phyloP scores from a whole-genome alignment of 2,113 vertebrate species.

The Ailurus styani region DNA sequence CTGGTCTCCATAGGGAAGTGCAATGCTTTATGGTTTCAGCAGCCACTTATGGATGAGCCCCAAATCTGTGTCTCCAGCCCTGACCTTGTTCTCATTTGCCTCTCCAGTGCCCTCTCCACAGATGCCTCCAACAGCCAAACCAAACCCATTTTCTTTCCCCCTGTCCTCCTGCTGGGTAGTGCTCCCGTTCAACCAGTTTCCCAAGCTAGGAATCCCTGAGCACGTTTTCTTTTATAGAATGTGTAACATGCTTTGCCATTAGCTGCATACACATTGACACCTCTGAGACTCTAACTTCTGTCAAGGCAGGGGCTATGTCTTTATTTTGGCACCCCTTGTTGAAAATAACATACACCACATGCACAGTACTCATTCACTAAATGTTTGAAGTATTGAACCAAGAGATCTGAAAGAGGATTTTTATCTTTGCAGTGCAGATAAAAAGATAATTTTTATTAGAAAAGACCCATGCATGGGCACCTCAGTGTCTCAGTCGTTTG shows the following conservation, averaged over 20 bases:
- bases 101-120: background rate
- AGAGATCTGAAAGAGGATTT: background rate
- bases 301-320: background rate
- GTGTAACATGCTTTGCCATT: background rate
- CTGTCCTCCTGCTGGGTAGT: background rate
- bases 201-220: background rate
- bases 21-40: background rate
- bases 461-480: background rate
- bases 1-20: background rate
- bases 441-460: background rate
- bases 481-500: background rate
- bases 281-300: background rate
- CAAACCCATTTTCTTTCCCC: background rate
- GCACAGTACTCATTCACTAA: background rate
- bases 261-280: background rate
- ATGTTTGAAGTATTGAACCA: background rate
- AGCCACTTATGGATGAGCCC: background rate
- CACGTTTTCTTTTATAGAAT: background rate
- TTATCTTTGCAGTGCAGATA: background rate
- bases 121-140: background rate
- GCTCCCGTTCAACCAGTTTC: background rate
- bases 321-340: background rate
- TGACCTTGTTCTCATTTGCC: background rate
- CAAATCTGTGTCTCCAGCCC: background rate
- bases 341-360: background rate